These are phyloP conservation scores for Hypocryptadius cinnamomeus DNA, from an alignment of 2,113 vertebrate species.

Conservation along the genomic window DNA sequence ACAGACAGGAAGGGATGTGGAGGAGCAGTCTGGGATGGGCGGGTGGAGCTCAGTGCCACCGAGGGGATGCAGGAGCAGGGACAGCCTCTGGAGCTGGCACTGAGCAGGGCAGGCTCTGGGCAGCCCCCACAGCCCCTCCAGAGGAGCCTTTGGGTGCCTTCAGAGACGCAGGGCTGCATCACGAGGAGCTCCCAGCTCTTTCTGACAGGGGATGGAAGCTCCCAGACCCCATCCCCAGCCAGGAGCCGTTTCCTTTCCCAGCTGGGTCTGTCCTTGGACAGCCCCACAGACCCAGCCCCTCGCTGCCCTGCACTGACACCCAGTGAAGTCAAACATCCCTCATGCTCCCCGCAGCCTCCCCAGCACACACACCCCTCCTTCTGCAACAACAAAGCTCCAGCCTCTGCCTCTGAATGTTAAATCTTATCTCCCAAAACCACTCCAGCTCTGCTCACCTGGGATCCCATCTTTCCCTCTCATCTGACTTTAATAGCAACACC, in stretches of 20 bases:
- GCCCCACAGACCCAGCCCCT: background rate
- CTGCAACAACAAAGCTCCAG: slow-evolving; percentile 17
- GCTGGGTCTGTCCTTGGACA: background rate
- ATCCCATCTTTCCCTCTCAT: slow-evolving; percentile 37
- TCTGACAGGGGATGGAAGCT: background rate
- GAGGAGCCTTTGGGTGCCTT: background rate
- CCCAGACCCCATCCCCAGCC: background rate
- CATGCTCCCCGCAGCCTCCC: background rate
- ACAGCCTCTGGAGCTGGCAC: background rate
- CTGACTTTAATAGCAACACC: slow-evolving; percentile 18
- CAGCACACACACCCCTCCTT: background rate
- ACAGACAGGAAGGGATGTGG: background rate
- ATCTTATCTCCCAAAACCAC: slow-evolving; percentile 54
- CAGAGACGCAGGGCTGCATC: background rate
- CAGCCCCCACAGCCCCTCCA: background rate
- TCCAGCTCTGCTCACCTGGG: background rate
- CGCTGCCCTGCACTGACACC: background rate
- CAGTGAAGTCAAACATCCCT: background rate
- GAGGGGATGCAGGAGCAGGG: background rate
- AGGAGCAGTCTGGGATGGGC: background rate
- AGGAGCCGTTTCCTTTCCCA: background rate
- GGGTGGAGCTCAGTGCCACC: background rate
- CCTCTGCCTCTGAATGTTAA: background rate
- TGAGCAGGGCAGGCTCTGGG: background rate
- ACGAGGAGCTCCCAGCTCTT: background rate